These are phyloP conservation scores for Clostera curtula DNA, from an alignment of 2,888 invertebrate species.

Conservation along the genomic window DNA sequence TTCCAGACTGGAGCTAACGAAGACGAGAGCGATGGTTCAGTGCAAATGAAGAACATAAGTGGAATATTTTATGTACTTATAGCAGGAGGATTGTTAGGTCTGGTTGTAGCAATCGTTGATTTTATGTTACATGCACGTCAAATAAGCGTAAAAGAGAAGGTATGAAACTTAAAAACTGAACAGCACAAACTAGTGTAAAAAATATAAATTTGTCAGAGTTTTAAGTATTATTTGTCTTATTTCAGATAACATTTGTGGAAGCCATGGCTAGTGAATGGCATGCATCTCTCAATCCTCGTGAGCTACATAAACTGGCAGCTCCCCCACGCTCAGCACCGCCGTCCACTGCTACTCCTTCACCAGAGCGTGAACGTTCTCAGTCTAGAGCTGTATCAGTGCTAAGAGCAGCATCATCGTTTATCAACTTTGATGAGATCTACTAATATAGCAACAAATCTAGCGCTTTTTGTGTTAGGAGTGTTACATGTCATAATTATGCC, in stretches of 20 bases:
- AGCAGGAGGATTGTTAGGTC: constrained; percentile 81
- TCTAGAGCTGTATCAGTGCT: constrained; percentile 62
- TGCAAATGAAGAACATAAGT: constrained; percentile 91
- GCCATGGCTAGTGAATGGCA: constrained; percentile 59
- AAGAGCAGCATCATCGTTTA: constrained; percentile 56
- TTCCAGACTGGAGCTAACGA: constrained; percentile 32
- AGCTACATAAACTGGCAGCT: constrained; percentile 46
- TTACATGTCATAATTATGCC: too few species aligned
- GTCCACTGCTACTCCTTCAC: constrained; percentile 42
- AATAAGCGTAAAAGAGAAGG: constrained; percentile 85
- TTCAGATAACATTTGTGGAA: constrained; percentile 51
- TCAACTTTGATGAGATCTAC: constrained; percentile 64
- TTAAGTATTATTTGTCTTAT: background rate
- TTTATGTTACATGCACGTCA: constrained; percentile 89
- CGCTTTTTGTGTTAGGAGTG: too few species aligned
- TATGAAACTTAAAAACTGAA: too few species aligned
- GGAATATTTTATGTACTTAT: constrained; percentile 92
- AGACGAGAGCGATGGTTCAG: constrained; percentile 66
- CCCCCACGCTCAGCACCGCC: constrained; percentile 55
- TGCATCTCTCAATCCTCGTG: constrained; percentile 53
- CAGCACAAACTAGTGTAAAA: too few species aligned
- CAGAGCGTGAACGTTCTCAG: constrained; percentile 45
- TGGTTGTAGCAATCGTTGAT: constrained; percentile 85
- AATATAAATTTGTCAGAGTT: background rate
- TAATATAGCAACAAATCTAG: too few species aligned